Evolutionary conservation across 2,797 vertebrate species (phyloP).

Genomic region (Xenopus petersii): DNA sequence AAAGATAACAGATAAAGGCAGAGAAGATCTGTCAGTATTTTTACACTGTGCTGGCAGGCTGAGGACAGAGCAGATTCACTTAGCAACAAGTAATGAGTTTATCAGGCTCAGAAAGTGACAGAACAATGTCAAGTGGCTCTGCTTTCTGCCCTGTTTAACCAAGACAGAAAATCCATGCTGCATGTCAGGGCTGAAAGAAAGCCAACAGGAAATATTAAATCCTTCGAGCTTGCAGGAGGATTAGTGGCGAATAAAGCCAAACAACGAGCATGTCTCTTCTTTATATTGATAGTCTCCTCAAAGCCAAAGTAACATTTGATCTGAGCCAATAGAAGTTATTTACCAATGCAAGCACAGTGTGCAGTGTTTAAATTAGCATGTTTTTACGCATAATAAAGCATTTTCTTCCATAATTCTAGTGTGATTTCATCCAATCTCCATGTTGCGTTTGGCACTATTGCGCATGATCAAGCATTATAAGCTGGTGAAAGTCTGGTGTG

Average conservation of each 20-base stretch:
- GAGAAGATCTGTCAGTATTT: not conserved
- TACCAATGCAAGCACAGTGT: no score
- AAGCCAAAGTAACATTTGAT: no score
- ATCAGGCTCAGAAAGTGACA: constrained; percentile 19
- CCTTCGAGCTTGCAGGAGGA: not conserved
- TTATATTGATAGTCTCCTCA: not conserved
- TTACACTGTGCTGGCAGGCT: not conserved
- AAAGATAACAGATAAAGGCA: constrained; percentile 7
- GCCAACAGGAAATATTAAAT: constrained; percentile 17
- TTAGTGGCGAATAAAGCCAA: constrained; percentile 13
- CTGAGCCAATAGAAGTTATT: no score
- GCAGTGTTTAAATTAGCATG: no score
- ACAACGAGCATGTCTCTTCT: no score
- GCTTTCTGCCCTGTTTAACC: constrained; percentile 17
- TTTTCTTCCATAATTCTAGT: no score
- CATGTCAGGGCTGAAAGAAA: constrained; percentile 4
- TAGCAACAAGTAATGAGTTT: constrained; percentile 41
- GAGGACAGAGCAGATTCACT: constrained; percentile 24
- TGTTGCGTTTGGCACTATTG: no score
- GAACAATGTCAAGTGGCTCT: constrained; percentile 27
- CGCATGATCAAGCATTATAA: no score
- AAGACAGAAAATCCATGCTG: constrained; percentile 41
- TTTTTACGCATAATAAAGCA: no score
- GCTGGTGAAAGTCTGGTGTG: no score
- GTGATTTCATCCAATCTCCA: no score